phyloP scores from a whole-genome alignment of 2,797 vertebrate species.

The Coranthus polyacanthus region DNA sequence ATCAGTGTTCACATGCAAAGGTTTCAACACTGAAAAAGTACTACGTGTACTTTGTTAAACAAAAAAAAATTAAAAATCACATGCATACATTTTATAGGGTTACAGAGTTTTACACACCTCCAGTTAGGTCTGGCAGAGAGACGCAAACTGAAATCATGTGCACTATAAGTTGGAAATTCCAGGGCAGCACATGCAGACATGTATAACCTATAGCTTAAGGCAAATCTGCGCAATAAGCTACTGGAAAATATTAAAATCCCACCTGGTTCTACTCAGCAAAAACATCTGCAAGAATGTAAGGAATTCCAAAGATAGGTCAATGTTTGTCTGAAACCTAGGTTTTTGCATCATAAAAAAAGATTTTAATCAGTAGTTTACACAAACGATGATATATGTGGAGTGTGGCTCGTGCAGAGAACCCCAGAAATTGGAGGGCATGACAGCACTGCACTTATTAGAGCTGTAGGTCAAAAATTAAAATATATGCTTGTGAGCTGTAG shows the following conservation, averaged over 20 bases:
- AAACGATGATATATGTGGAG: constrained; percentile 30
- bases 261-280: constrained; percentile 76
- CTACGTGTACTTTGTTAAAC: too few species aligned
- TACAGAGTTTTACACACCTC: constrained; percentile 21
- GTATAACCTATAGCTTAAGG: constrained; percentile 56
- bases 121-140: not conserved
- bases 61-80: too few species aligned
- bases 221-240: constrained; percentile 59
- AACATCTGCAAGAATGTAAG: constrained; percentile 73
- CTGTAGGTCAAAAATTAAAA: constrained; percentile 40
- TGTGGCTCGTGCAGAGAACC: constrained; percentile 5
- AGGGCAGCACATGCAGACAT: constrained; percentile 32
- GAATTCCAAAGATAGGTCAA: constrained; percentile 65
- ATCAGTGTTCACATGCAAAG: constrained; percentile 17
- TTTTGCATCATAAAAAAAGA: constrained; percentile 31
- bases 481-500: not conserved
- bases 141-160: constrained; percentile 34
- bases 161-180: constrained; percentile 33
- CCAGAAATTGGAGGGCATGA: not conserved
- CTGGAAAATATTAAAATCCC: constrained; percentile 63
- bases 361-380: constrained; percentile 36
- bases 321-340: constrained; percentile 25
- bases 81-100: not conserved
- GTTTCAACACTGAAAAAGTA: too few species aligned
- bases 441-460: not conserved